Evolutionary conservation across 2,888 invertebrate genomes (phyloP), one percentile per base, ranked within the genome.

Genomic region (Spialia ferax): DNA sequence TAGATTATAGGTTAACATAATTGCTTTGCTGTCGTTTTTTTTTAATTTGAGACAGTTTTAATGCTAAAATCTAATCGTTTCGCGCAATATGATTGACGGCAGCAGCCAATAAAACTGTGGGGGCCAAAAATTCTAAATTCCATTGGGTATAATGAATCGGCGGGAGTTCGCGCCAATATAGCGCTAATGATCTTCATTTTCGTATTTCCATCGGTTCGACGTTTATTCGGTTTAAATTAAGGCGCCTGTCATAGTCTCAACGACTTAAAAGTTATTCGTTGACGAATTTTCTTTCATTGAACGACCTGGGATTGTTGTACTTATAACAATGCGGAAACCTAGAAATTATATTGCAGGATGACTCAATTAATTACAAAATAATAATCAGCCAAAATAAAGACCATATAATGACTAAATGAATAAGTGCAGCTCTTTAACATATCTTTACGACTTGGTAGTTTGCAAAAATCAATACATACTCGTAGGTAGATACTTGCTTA

Each of bases 191-290:
- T 91, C 85, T 88, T 87, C 87, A 86, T 88, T 92, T 89, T 87
- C 84, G 80, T 87, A 91, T 90, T 89, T 84, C 77, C 83, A 86
- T 83, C 79, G 80, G 79, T 86, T 92, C 87, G 91, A 92, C 89
- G 89, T 93, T 92, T 90, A 92, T 93, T 90, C 91, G 88, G 89
- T 93, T 93, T 93, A 91, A 91, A 93, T 77, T 79, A 84, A 52
- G 60, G 10, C 29, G 8, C 18, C 32, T 61, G 60, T 54, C 38
- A 13, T 32, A 67, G 15, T 8, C 38, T 11, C 6, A 8, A 35
- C 55, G 48, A 61, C n/a, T n/a, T n/a, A n/a, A n/a, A n/a, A n/a
- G n/a, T n/a, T n/a, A n/a, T n/a, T n/a, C n/a, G n/a, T n/a, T n/a
- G n/a, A n/a, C n/a, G n/a, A n/a, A n/a, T n/a, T n/a, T n/a, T n/a